Evolutionary conservation across 2,797 vertebrate species (phyloP).

Genomic region (Diglossa cyanea): DNA sequence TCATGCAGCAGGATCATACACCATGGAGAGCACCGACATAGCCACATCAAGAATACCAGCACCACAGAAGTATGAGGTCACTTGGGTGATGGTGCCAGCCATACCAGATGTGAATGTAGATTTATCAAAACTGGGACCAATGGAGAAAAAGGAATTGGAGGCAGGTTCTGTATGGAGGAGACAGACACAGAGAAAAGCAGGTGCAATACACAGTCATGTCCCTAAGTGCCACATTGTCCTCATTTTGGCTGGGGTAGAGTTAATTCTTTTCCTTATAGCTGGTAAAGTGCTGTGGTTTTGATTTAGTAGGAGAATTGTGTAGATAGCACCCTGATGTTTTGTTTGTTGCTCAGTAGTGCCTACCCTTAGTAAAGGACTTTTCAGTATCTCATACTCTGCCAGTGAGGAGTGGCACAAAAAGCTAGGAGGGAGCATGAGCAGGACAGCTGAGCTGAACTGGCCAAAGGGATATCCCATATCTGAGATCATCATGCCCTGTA

Average conservation of each 20-base stretch:
- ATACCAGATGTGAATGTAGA: neutral
- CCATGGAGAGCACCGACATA: accelerated
- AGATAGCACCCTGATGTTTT: neutral
- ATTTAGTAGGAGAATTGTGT: neutral
- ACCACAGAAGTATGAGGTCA: neutral
- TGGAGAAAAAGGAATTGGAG: neutral
- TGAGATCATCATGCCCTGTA: neutral
- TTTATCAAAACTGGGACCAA: neutral
- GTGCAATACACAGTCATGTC: neutral
- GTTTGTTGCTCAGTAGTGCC: neutral
- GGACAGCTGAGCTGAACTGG: neutral
- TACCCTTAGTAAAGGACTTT: neutral
- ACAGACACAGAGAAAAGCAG: neutral
- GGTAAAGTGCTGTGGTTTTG: neutral
- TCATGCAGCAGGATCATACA: neutral
- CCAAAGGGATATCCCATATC: neutral
- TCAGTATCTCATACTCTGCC: neutral
- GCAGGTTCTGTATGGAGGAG: neutral
- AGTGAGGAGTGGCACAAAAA: neutral
- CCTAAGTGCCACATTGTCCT: neutral
- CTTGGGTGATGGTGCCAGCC: neutral
- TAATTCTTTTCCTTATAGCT: neutral
- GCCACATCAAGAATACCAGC: neutral
- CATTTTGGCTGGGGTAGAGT: neutral
- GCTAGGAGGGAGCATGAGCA: neutral